Evolutionary conservation across 2,113 vertebrate genomes (phyloP).

Genomic region (Strix aluco): DNA sequence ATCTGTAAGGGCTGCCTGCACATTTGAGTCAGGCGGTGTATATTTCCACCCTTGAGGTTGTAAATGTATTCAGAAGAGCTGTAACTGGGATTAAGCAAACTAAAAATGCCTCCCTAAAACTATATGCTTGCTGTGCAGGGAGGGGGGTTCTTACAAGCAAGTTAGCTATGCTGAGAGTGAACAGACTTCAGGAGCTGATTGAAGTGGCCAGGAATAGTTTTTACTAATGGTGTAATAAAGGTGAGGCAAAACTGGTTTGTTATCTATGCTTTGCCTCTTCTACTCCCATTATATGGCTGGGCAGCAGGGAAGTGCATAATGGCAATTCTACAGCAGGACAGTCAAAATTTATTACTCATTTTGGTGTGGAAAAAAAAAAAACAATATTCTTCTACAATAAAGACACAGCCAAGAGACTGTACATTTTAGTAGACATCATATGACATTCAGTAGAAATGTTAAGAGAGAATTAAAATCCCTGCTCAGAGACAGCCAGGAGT

Average conservation of each 20-base stretch:
- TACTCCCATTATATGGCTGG: background rate
- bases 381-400: background rate
- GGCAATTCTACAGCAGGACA: background rate
- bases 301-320: background rate
- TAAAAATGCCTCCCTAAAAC: background rate
- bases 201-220: background rate
- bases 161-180: background rate
- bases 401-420: background rate
- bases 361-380: background rate
- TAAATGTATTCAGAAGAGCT: background rate
- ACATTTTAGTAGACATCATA: background rate
- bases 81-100: background rate
- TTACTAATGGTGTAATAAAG: background rate
- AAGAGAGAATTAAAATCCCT: background rate
- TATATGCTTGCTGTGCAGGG: background rate
- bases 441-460: background rate
- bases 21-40: background rate
- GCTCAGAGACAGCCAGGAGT: background rate
- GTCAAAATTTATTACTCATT: background rate
- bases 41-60: background rate
- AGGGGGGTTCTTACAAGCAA: background rate
- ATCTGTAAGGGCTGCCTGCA: background rate
- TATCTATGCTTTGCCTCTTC: background rate
- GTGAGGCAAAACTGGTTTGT: background rate
- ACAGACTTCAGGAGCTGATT: background rate